A percentile compares a stretch with the other conserved stretches of the same genome.
Evolutionary conservation across 2,888 invertebrate species (phyloP).

Genomic region (Bedellia somnulentella): DNA sequence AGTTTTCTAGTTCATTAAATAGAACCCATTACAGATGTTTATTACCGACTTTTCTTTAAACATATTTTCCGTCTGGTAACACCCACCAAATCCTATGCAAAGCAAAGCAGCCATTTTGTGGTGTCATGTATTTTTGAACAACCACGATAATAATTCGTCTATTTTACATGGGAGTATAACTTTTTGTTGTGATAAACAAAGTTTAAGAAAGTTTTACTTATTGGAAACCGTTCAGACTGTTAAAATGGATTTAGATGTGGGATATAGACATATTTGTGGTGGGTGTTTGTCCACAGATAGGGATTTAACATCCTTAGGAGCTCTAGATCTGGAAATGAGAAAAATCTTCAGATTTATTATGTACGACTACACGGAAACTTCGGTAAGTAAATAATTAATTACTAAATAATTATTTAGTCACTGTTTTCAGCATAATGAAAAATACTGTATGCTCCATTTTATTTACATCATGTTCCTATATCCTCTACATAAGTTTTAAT

Average conservation of each 20-base stretch:
- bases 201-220: constrained; percentile 20
- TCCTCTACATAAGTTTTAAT: too few relatives aligned
- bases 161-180: constrained; percentile 60
- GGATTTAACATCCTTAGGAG: constrained; percentile 30
- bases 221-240: constrained; percentile 9
- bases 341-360: constrained; percentile 39
- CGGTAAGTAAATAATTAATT: too few relatives aligned
- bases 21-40: too few relatives aligned
- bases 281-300: constrained; percentile 42
- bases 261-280: constrained; percentile 29
- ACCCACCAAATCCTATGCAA: too few relatives aligned
- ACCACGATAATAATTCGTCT: constrained; percentile 45
- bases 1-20: too few relatives aligned
- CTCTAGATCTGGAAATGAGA: constrained; percentile 21
- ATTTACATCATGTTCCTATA: too few relatives aligned
- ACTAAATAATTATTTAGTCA: too few relatives aligned
- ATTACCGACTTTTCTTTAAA: too few relatives aligned
- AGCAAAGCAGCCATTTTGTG: constrained; percentile 59
- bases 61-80: constrained; percentile 19
- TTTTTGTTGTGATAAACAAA: constrained; percentile 52
- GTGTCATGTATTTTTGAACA: constrained; percentile 41
- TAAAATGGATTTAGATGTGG: constrained; percentile 43
- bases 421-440: too few relatives aligned
- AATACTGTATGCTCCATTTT: too few relatives aligned
- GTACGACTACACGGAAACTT: constrained; percentile 42